Evolutionary conservation across 2,888 invertebrate species (phyloP), one percentile per base, ranked within the genome.

Genomic region (Mimas tiliae): DNA sequence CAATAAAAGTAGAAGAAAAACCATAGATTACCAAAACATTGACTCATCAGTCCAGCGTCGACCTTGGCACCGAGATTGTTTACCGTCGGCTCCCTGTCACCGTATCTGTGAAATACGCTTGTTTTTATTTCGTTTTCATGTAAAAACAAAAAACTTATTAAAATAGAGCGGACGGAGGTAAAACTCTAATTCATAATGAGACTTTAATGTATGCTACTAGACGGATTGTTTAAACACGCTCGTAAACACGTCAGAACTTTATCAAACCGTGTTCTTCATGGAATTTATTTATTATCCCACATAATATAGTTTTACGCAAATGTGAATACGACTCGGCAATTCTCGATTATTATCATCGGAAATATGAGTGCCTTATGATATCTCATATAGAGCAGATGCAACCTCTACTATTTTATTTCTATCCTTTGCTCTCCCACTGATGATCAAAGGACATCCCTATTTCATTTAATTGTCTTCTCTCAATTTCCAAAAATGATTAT

Each of bases 51-150:
- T 1, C 92, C 93, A 0, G 93, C 93, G 67, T 93, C 93, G 0
- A 93, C 93, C 78, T 92, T 93, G 4, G 93, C 93, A 0, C 93
- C 93, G 62, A 93, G 81, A 70, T 93, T 93, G 75, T 92, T 92
- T 19, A 92, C 87, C 0, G 93, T 93, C 0, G 93, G 93, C 69
- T 92, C 93, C 65, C 93, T 82, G 71, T 93, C 93, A 0, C 93
- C 93, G 63, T 90, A 93, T 69, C 93, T 93, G 77, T 51, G 67
- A 71, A 48, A 69, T 34, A 65, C 38, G 6, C 58, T 38, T 38
- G 38, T 16, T 58, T 58, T 58, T n/a, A 27, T 62, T 45, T 33
- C 16, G 14, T 48, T 33, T 16, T 21, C 48, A 48, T 63, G 16
- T 45, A 19, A 50, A 50, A 50, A 48, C 19, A 58, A 6, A 38